Evolutionary conservation across 2,113 vertebrate species (phyloP).

Genomic region (Aleadryas rufinucha): DNA sequence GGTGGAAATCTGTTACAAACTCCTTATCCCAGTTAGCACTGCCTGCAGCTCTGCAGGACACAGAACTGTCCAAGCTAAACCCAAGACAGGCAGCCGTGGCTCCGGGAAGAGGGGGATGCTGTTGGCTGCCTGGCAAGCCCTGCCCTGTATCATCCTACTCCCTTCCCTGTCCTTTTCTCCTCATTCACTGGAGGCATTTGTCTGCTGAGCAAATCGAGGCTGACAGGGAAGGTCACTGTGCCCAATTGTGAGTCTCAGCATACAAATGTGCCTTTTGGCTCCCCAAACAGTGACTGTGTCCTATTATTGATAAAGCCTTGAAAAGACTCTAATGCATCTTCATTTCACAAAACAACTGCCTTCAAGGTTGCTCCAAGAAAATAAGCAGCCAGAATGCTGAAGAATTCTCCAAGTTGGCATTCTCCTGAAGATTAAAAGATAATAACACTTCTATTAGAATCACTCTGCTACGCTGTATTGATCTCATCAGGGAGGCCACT

Average conservation of each 20-base stretch:
- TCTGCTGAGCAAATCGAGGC: conserved; percentile 65
- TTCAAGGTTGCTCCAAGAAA: conserved; percentile 75
- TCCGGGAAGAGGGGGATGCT: background rate
- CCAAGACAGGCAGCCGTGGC: background rate
- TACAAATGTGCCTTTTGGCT: conserved; percentile 73
- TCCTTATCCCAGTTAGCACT: background rate
- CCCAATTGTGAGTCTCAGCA: conserved; percentile 64
- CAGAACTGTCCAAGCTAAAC: background rate
- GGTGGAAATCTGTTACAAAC: background rate
- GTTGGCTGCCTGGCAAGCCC: background rate
- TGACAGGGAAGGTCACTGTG: conserved; percentile 77
- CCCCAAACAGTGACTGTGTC: conserved; percentile 55
- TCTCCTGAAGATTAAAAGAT: conserved; percentile 83
- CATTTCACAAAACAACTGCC: conserved; percentile 74
- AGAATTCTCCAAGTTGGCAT: conserved; percentile 71
- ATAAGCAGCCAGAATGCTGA: conserved; percentile 58
- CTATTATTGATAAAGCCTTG: conserved; percentile 79
- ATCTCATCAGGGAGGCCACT: conserved; percentile 83
- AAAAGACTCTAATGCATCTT: conserved; percentile 76
- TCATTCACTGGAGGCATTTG: conserved; percentile 63
- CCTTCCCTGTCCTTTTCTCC: conserved; percentile 43
- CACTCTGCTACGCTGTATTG: conserved; percentile 78
- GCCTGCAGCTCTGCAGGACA: background rate
- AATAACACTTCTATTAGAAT: conserved; percentile 83
- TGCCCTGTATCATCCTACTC: background rate